A percentile compares a stretch with the other conserved stretches of the same genome.
These are phyloP conservation scores for Myripristis jacobus DNA, from an alignment of 2,797 vertebrate genomes.

Conservation along the genomic window DNA sequence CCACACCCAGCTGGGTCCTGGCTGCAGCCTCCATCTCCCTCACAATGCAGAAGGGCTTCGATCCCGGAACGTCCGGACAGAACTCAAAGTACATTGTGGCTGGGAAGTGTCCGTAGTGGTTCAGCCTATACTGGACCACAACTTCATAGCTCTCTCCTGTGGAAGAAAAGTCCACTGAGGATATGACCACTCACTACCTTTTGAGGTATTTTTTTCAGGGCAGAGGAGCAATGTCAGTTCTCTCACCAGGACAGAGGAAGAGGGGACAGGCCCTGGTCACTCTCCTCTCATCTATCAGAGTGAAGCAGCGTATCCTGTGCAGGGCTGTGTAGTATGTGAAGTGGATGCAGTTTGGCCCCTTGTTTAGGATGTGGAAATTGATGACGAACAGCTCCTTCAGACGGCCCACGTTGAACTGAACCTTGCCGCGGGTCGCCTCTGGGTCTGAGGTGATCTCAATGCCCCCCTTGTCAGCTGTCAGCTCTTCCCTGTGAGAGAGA, in stretches of 20 bases:
- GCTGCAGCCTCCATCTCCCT: slow-evolving; percentile 84
- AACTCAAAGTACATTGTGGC: slow-evolving; percentile 87
- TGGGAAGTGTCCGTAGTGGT: slow-evolving; percentile 84
- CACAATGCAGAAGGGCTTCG: slow-evolving; percentile 85
- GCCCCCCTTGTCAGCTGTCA: slow-evolving; percentile 83
- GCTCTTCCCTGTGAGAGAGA: slow-evolving; percentile 75
- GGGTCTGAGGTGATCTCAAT: slow-evolving; percentile 83
- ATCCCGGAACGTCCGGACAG: slow-evolving; percentile 67
- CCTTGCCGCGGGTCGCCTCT: slow-evolving; percentile 52
- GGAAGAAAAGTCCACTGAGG: not conserved
- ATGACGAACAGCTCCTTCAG: slow-evolving; percentile 41
- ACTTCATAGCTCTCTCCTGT: slow-evolving; percentile 84
- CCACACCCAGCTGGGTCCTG: slow-evolving; percentile 79
- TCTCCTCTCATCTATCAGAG: slow-evolving; percentile 77
- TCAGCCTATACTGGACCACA: slow-evolving; percentile 76
- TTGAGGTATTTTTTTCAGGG: not conserved
- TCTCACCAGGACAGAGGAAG: slow-evolving; percentile 85
- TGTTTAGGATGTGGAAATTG: slow-evolving; percentile 83
- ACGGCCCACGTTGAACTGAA: slow-evolving; percentile 65
- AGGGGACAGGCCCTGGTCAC: slow-evolving; percentile 75
- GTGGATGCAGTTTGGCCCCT: slow-evolving; percentile 69
- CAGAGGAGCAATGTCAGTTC: not conserved
- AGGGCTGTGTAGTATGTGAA: slow-evolving; percentile 81
- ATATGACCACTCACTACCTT: not conserved
- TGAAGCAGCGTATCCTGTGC: slow-evolving; percentile 76